phyloP scores from a whole-genome alignment of 1,140 invertebrate genomes.

The Nasonia vitripennis region DNA sequence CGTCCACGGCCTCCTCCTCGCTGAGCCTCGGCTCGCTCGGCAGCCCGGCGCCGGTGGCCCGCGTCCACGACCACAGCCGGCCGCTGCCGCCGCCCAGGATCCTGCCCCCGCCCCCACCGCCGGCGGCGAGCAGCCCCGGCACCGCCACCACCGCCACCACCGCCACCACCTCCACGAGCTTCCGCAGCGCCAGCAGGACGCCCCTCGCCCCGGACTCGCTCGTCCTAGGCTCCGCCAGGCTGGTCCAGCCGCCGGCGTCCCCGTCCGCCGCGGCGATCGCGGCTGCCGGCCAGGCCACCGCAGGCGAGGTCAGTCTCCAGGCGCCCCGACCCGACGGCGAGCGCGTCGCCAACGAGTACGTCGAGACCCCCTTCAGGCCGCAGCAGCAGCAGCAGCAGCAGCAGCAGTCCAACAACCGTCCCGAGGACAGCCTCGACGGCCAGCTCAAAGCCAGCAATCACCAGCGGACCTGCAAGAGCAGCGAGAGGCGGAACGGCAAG shows the following conservation, averaged over 20 bases:
- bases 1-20: conserved; percentile 55
- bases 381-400: conserved; percentile 42
- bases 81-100: conserved; percentile 61
- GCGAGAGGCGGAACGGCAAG: conserved; percentile 20
- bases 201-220: conserved; percentile 55
- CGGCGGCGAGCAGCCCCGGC: conserved; percentile 38
- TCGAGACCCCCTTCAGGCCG: conserved; percentile 84
- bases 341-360: conserved; percentile 88
- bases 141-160: conserved; percentile 52
- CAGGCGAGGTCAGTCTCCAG: conserved; percentile 79
- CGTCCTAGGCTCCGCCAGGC: conserved; percentile 22
- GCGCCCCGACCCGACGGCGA: conserved; percentile 86
- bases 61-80: conserved; percentile 61
- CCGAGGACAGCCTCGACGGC: conserved; percentile 47
- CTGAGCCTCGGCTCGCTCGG: conserved; percentile 52
- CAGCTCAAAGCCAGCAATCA: conserved; percentile 66
- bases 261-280: conserved; percentile 29
- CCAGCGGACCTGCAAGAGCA: conserved; percentile 58
- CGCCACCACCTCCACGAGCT: conserved; percentile 50
- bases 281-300: conserved; percentile 18
- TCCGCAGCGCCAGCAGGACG: conserved; percentile 52
- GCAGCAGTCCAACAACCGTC: conserved; percentile 51
- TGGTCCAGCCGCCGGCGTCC: conserved; percentile 54
- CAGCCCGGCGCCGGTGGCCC: conserved; percentile 60
- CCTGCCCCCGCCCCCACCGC: conserved; percentile 61